Percentiles rank a stretch among this genome's conserved stretches.
Conservation (phyloP, 64 coral and sea anemone species). For the Anthopleura sola region DNA sequence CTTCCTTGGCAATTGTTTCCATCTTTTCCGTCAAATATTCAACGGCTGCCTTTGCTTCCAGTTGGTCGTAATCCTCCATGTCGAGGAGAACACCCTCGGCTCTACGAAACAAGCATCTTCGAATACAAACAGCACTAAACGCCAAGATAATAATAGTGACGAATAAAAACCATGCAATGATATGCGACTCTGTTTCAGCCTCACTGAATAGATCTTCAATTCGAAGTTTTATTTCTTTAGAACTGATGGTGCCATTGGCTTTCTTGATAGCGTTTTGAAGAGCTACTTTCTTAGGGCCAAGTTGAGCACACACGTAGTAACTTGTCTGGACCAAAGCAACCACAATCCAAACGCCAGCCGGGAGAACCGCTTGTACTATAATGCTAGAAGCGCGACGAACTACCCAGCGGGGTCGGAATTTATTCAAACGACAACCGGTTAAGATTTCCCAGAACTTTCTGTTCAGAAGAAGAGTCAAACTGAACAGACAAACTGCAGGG, state of each 20-base stretch:
- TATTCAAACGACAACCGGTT: conserved; percentile 19
- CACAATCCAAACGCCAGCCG: conserved; percentile 37
- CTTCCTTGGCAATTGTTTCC: conserved; percentile 14
- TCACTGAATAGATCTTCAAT: conserved; percentile 20
- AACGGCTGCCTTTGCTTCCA: conserved; percentile 31
- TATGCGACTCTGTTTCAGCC: conserved; percentile 30
- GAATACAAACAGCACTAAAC: conserved; percentile 24
- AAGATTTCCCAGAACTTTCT: conserved; percentile 31
- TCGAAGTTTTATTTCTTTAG: conserved; percentile 20
- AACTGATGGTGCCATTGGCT: conserved; percentile 7
- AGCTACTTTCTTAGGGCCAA: conserved; percentile 35
- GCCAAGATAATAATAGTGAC: conserved; percentile 22
- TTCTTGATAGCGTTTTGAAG: background rate
- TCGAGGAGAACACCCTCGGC: conserved; percentile 30
- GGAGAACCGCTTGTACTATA: conserved; percentile 18
- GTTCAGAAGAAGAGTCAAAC: conserved; percentile 34
- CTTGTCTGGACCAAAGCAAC: conserved; percentile 31
- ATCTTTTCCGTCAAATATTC: conserved; percentile 20
- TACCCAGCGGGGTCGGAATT: conserved; percentile 1
- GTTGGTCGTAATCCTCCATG: conserved; percentile 41
- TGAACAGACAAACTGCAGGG: conserved; percentile 42
- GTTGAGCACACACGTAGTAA: conserved; percentile 43
- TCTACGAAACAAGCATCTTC: conserved; percentile 38
- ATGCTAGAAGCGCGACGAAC: background rate
- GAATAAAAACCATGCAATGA: conserved; percentile 47